Evolutionary conservation across 2,888 invertebrate species (phyloP), one percentile per base, ranked within the genome.

Genomic region (Cremastinae sp.): DNA sequence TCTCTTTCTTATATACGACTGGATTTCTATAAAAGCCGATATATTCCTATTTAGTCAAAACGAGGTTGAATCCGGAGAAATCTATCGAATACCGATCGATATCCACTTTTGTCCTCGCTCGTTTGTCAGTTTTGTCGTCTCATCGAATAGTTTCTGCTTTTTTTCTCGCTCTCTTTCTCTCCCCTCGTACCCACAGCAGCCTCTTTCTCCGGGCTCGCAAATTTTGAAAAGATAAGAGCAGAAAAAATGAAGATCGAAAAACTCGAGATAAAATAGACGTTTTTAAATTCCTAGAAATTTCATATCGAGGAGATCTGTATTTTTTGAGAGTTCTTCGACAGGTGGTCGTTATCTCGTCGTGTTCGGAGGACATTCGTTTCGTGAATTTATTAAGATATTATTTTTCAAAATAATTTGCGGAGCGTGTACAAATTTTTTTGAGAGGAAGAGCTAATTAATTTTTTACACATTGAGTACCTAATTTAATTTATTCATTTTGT

Each of bases 11-110:
- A 53, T 53, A 62, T 56, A 65, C 74, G 71, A 71, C 74, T 78
- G 75, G 71, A 81, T 82, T 74, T 56, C 83, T 82, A 81, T 84
- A 84, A 84, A 86, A 85, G 86, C 83, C 84, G 82, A 85, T 84
- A 84, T 83, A 83, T 82, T 84, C 85, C 84, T 86, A 83, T 86
- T 87, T 85, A 84, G 84, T 86, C 83, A 83, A 84, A 87, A 85
- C 84, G 81, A 83, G 84, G 83, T 84, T 83, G 82, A 83, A 82
- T 81, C 81, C 82, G 83, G 83, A 83, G 86, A 87, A 87, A 85
- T 86, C 84, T 80, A 81, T 81, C 82, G 83, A 82, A 86, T 83
- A 84, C 82, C 84, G 85, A 86, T 86, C 86, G 84, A 86, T 86
- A 86, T 84, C 83, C 71, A 18, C 68, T 51, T 4, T 35, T 68